A percentile compares a stretch with the other conserved stretches of the same genome.
These are phyloP conservation scores for Drosophila meridiana DNA, from an alignment of 2,888 invertebrate genomes.

Conservation along the genomic window DNA sequence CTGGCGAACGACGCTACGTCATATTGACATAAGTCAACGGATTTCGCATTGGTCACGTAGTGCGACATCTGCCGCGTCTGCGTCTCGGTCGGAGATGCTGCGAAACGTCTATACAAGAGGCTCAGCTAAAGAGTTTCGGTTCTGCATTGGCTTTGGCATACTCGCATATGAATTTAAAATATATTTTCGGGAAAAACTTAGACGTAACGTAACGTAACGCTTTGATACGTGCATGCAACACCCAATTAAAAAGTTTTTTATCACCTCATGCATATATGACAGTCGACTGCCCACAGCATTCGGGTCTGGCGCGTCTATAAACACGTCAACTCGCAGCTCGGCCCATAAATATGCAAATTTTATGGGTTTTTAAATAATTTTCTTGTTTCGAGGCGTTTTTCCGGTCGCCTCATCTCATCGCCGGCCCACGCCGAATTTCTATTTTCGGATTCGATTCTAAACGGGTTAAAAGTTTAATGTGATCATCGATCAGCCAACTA, in stretches of 20 bases:
- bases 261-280: conserved; percentile 72
- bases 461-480: conserved; percentile 71
- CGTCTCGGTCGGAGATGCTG: conserved; percentile 11
- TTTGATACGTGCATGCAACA: conserved; percentile 53
- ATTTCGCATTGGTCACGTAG: conserved; percentile 80
- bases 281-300: conserved; percentile 60
- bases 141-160: conserved; percentile 49
- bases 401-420: conserved; percentile 51
- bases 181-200: conserved; percentile 51
- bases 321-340: conserved; percentile 68
- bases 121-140: conserved; percentile 5
- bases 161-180: conserved; percentile 36
- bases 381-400: conserved; percentile 59
- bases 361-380: conserved; percentile 76
- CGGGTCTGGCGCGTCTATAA: conserved; percentile 58
- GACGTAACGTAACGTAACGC: conserved; percentile 17
- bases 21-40: conserved; percentile 80
- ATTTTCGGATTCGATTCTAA: conserved; percentile 61
- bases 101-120: conserved; percentile 10
- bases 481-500: conserved; percentile 68
- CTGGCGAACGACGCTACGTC: conserved; percentile 61
- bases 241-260: conserved; percentile 79
- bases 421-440: conserved; percentile 66
- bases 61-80: conserved; percentile 54
- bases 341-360: conserved; percentile 77